Evolutionary conservation across 2,888 invertebrate genomes (phyloP), one percentile per base, ranked within the genome.

Genomic region (Melanostoma mellinum): DNA sequence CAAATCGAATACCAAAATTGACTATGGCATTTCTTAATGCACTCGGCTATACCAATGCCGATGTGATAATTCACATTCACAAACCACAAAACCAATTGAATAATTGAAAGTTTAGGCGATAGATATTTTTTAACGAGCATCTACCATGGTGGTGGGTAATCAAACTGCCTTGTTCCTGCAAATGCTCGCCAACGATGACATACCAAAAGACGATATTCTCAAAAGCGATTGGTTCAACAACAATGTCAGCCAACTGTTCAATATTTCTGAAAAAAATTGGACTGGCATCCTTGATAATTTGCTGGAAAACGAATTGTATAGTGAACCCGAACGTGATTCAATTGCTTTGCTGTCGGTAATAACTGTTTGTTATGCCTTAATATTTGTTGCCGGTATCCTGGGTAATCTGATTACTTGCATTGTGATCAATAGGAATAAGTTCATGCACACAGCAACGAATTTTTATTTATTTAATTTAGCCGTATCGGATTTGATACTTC

Each of bases 391-490:
- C 2, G 97, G 97, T 1, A 91, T 97, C 0, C 90, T 96, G 42
- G 97, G 97, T 0, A 97, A 97, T 90, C 92, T 96, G 73, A 94
- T 95, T 88, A 97, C 97, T 6, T 97, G 97, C 89, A 92, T 96
- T 86, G 97, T 97, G 53, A 97, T 97, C 85, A 93, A 95, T 20
- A 93, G 94, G 42, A 97, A 97, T 91, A 95, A 95, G 88, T 95
- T 94, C 87, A 96, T 97, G 96, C 96, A 96, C 87, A 95, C 95
- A 33, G 95, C 95, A 2, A 95, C 95, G 4, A 95, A 95, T 89
- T 95, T 94, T 89, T 97, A 97, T 89, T 92, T 97, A 78, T 97
- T 97, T 91, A 97, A 96, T 90, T 92, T 97, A 89, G 96, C 97
- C 0, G 93, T 97, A 73, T 97, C 97, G 38, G 97, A 97, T 91